Evolutionary conservation across 2,888 invertebrate genomes (phyloP), one percentile per base, ranked within the genome.

Genomic region (Epsilonema sp.): DNA sequence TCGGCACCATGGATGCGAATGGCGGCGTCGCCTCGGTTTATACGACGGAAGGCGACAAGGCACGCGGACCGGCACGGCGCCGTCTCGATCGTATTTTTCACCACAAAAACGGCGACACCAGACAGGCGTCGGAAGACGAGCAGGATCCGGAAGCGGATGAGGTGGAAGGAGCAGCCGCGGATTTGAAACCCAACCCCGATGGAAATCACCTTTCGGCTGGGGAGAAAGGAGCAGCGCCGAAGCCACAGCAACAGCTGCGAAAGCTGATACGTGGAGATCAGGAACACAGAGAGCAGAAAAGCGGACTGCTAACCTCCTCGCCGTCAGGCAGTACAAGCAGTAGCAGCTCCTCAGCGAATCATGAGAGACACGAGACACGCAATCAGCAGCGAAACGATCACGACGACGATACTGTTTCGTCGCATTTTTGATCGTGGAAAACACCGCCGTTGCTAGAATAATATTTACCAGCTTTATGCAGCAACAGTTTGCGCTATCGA

Each of bases 31-130:
- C 11, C 16, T 42, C 22, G 51, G 16, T 36, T 21, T 44, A 4
- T 31, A 31, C 8, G 20, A 22, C 23, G 25, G 22, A 38, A 13
- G 16, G 21, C 19, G 36, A 21, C 23, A 11, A 11, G 8, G 8
- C 13, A 4, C 53, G 60, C 2, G 60, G 60, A 1, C 60, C 60
- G 2, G 56, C 59, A 0, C 58, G 58, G 46, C 51, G 60, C 2
- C 51, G 59, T 4, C 51, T 60, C 5, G 60, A 60, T 40, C 49
- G 57, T 11, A 45, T 60, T 2, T 59, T 60, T 53, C 43, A 47
- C 11, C 23, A 49, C 13, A 36, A 36, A 21, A 16, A n/a, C 19
- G n/a, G 16, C 3, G 37, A 45, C 19, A n/a, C 24, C 37, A 8
- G 31, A 31, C 8, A 39, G 39, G n/a, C 8, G 5, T 39, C 26